Percentiles rank a stretch among this genome's conserved stretches.
Conservation (phyloP, 2,113 vertebrate genomes). For the Macquaria australasica region DNA sequence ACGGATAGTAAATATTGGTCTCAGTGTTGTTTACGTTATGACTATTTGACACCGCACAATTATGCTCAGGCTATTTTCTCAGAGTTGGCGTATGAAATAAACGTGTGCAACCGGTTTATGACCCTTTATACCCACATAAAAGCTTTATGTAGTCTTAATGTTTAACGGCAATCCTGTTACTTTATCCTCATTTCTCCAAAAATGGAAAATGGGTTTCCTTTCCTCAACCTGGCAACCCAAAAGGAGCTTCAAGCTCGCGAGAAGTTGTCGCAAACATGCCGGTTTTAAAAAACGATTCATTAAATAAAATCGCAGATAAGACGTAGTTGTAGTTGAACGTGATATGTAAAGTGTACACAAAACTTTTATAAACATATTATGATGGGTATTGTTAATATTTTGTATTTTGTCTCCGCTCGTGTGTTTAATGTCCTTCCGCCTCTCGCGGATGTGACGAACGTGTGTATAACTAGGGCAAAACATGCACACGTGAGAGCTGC, state of each 20-base stretch:
- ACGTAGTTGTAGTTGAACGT: background rate
- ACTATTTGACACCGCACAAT: background rate
- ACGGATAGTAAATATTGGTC: rapidly evolving
- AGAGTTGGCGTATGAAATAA: background rate
- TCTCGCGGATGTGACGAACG: slow-evolving; percentile 69
- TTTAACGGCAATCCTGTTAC: background rate
- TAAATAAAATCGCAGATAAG: background rate
- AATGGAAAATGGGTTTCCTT: background rate
- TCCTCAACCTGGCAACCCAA: slow-evolving; percentile 57
- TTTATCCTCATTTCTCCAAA: background rate
- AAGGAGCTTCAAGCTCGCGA: slow-evolving; percentile 19
- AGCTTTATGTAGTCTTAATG: rapidly evolving
- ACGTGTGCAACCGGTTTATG: background rate
- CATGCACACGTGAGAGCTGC: slow-evolving; percentile 50
- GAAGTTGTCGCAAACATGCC: background rate
- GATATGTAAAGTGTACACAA: background rate
- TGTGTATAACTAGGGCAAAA: slow-evolving; percentile 35
- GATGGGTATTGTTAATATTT: background rate
- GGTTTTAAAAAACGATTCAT: background rate
- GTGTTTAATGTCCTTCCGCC: slow-evolving; percentile 30
- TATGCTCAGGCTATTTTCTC: background rate
- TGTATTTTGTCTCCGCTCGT: background rate
- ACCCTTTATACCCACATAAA: no score
- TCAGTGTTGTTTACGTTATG: background rate
- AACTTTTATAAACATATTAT: rapidly evolving